Percentiles rank a stretch among this genome's conserved stretches.
These are phyloP conservation scores for Aleiodes sp. DNA, from an alignment of 1,140 invertebrate genomes.

Conservation along the genomic window DNA sequence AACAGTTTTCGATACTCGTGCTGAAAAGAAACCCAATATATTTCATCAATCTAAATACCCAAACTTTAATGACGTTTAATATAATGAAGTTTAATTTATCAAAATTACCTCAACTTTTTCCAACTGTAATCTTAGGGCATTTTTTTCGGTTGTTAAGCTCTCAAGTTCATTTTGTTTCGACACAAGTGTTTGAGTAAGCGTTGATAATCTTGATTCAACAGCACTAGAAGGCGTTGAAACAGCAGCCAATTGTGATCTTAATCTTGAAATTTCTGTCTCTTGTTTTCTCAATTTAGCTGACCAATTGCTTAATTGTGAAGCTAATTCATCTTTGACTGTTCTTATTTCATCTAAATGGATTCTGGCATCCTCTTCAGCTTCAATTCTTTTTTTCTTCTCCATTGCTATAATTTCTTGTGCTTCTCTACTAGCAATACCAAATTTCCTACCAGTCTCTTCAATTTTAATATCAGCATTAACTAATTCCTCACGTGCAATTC, in stretches of 20 bases:
- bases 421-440: constrained; percentile 53
- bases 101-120: constrained; percentile 77
- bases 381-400: constrained; percentile 68
- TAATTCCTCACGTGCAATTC: constrained; percentile 68
- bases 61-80: background rate
- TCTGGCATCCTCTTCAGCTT: constrained; percentile 71
- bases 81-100: background rate
- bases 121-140: constrained; percentile 80
- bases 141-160: constrained; percentile 79
- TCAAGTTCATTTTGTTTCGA: constrained; percentile 83
- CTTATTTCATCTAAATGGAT: constrained; percentile 65
- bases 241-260: constrained; percentile 69
- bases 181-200: constrained; percentile 81
- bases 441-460: constrained; percentile 58
- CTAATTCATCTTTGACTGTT: constrained; percentile 70
- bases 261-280: constrained; percentile 71
- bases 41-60: constrained; percentile 33
- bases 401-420: constrained; percentile 68
- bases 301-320: constrained; percentile 65
- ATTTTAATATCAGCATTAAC: constrained; percentile 61
- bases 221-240: constrained; percentile 69
- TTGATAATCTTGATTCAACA: constrained; percentile 75
- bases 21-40: constrained; percentile 46
- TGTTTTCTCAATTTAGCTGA: constrained; percentile 69
- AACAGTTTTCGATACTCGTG: constrained; percentile 65